Evolutionary conservation across 2,797 vertebrate genomes (phyloP).

Genomic region (Peromyscus attwateri): DNA sequence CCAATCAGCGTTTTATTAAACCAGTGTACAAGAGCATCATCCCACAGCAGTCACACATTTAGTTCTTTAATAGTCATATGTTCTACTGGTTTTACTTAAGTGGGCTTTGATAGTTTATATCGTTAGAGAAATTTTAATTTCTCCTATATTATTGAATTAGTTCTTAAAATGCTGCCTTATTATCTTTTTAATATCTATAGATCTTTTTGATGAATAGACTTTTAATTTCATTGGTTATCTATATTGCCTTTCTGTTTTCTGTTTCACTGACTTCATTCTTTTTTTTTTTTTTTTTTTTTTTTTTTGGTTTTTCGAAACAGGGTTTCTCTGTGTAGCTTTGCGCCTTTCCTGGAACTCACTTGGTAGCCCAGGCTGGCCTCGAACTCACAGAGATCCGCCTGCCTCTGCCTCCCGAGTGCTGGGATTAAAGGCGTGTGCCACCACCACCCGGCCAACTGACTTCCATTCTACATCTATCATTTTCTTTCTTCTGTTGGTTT

Average conservation of each 20-base stretch:
- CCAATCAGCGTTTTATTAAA: too few relatives aligned
- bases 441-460: too few relatives aligned
- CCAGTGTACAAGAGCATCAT: too few relatives aligned
- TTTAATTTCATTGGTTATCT: slow-evolving; percentile 18
- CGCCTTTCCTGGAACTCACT: too few relatives aligned
- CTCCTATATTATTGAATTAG: neutral
- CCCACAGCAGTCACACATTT: neutral
- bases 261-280: slow-evolving; percentile 18
- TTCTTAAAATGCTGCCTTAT: slow-evolving; percentile 34
- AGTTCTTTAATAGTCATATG: neutral
- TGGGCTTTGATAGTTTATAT: neutral
- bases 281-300: too few relatives aligned
- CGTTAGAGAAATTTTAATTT: slow-evolving; percentile 34
- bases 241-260: slow-evolving; percentile 16
- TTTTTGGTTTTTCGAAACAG: too few relatives aligned
- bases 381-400: too few relatives aligned
- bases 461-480: neutral
- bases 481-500: neutral
- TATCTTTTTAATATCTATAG: neutral
- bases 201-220: neutral
- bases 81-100: neutral
- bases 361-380: too few relatives aligned
- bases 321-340: too few relatives aligned
- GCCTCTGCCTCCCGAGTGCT: too few relatives aligned
- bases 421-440: too few relatives aligned